A percentile compares a stretch with the other conserved stretches of the same genome.
phyloP scores from a whole-genome alignment of 2,888 invertebrate species.

The Heliconius charithonia region DNA sequence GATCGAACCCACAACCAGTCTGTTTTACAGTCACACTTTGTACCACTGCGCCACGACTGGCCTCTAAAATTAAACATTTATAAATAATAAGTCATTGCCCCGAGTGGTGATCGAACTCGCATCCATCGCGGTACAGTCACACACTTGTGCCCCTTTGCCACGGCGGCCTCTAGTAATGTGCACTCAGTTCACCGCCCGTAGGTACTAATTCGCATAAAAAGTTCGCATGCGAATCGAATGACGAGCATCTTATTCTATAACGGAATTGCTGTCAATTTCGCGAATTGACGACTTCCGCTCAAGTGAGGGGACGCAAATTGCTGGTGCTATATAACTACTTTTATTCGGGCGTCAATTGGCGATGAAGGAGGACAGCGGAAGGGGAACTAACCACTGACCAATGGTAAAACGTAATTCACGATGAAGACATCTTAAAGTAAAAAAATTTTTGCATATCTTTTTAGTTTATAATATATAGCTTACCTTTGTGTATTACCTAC shows the following conservation, averaged over 20 bases:
- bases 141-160: no score
- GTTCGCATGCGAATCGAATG: constrained; percentile 43
- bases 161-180: background rate
- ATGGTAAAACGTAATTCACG: constrained; percentile 28
- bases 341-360: constrained; percentile 61
- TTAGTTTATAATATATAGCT: background rate
- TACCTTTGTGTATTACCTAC: background rate
- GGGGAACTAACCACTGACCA: constrained; percentile 44
- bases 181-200: constrained; percentile 8
- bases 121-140: no score
- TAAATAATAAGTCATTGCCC: no score
- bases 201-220: constrained; percentile 16
- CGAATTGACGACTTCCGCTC: constrained; percentile 72
- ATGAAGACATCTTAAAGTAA: background rate
- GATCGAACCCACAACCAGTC: no score
- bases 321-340: constrained; percentile 54
- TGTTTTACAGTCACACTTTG: no score
- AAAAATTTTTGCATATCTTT: background rate
- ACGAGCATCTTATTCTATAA: constrained; percentile 52
- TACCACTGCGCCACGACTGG: no score
- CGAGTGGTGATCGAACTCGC: no score
- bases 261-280: constrained; percentile 65
- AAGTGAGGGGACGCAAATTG: constrained; percentile 65
- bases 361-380: constrained; percentile 56
- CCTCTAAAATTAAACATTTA: no score